Evolutionary conservation across 2,113 vertebrate species (phyloP).

Genomic region (Catagonus wagneri): DNA sequence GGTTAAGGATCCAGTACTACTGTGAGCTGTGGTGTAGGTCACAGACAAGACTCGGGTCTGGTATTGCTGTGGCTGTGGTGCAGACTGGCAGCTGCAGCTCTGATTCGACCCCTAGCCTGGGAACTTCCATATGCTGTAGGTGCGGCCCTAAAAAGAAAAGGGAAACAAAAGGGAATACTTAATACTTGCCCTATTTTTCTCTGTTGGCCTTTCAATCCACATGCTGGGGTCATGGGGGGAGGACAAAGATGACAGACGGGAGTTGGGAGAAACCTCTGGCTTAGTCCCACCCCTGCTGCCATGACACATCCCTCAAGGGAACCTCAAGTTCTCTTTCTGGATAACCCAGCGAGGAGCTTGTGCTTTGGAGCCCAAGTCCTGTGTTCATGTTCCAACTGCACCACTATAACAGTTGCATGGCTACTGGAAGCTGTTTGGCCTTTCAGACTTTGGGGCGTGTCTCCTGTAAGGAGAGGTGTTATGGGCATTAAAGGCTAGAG

Average conservation of each 20-base stretch:
- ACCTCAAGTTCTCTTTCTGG: background rate
- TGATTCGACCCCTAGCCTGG: too few species aligned
- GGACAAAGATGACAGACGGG: background rate
- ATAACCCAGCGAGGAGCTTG: background rate
- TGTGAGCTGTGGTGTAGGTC: too few species aligned
- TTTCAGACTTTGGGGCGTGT: background rate
- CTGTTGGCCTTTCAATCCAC: background rate
- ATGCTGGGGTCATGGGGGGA: rapidly evolving
- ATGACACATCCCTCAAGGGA: background rate
- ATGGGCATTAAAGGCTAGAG: background rate
- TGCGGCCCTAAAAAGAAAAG: too few species aligned
- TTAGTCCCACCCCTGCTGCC: background rate
- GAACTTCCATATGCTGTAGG: too few species aligned
- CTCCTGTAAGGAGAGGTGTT: background rate
- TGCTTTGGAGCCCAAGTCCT: background rate
- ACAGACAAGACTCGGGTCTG: too few species aligned
- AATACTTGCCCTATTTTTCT: background rate
- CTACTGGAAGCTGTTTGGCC: background rate
- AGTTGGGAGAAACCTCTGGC: background rate
- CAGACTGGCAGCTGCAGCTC: too few species aligned
- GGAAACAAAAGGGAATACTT: too few species aligned
- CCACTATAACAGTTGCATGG: background rate
- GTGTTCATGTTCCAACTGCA: background rate
- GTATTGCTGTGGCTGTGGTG: too few species aligned
- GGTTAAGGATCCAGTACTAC: too few species aligned